A percentile compares a stretch with the other conserved stretches of the same genome.
These are phyloP conservation scores for Agonopterix arenella DNA, from an alignment of 2,888 invertebrate genomes.

Conservation along the genomic window DNA sequence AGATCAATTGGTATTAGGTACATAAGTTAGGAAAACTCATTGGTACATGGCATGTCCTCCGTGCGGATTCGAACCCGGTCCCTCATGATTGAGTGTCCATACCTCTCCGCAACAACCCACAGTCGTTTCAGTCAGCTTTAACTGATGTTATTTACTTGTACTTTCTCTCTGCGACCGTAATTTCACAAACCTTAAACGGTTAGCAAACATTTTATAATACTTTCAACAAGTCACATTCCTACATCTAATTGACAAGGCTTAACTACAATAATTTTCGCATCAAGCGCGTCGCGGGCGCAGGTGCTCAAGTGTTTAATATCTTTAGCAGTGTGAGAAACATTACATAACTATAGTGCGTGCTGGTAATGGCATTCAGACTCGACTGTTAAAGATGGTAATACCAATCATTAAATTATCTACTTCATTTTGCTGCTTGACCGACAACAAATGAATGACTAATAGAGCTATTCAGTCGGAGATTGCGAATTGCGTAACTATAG, in stretches of 20 bases:
- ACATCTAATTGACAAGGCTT: neutral
- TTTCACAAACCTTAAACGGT: neutral
- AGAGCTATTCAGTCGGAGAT: constrained; percentile 7
- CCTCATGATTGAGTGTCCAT: no score
- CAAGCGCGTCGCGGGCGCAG: constrained; percentile 11
- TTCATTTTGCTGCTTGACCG: constrained; percentile 6
- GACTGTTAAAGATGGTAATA: constrained; percentile 2
- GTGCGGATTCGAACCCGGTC: no score
- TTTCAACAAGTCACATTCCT: neutral
- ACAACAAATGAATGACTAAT: constrained; percentile 12
- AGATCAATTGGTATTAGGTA: no score
- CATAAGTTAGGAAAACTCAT: no score
- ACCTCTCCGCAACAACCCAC: no score
- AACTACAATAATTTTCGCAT: constrained; percentile 21
- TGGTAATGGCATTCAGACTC: neutral
- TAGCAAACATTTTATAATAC: neutral
- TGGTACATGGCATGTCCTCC: no score
- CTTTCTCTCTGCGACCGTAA: no score
- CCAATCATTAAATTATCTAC: constrained; percentile 7
- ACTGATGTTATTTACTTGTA: neutral
- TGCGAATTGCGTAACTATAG: constrained; percentile 6
- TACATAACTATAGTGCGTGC: constrained; percentile 20
- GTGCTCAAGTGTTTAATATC: constrained; percentile 18
- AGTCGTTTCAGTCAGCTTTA: no score
- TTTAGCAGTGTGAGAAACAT: constrained; percentile 27